phyloP scores from a whole-genome alignment of 2,888 invertebrate species.

The Hypomecis atomaria region DNA sequence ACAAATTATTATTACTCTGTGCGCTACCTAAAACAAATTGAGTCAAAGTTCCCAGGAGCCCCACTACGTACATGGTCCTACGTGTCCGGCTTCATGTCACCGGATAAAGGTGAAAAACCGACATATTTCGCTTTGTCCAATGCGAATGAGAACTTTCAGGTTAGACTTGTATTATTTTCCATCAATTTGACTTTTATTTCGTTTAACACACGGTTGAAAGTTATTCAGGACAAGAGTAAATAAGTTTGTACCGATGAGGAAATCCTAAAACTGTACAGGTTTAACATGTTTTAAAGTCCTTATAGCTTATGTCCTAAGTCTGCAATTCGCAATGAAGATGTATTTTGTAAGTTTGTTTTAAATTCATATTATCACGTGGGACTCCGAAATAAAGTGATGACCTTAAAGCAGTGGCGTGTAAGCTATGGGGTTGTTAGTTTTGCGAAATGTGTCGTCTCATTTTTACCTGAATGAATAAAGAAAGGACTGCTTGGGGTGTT shows the following conservation, averaged over 20 bases:
- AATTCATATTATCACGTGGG: conserved; percentile 62
- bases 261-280: conserved; percentile 23
- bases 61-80: background rate
- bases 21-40: conserved; percentile 29
- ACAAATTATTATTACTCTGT: no score
- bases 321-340: conserved; percentile 19
- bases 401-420: conserved; percentile 62
- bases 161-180: conserved; percentile 36
- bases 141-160: conserved; percentile 70
- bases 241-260: conserved; percentile 23
- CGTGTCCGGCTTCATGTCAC: conserved; percentile 40
- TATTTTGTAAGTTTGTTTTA: conserved; percentile 29
- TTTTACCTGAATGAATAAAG: background rate
- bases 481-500: no score
- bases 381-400: conserved; percentile 67
- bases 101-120: conserved; percentile 66
- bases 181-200: conserved; percentile 37
- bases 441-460: conserved; percentile 21
- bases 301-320: conserved; percentile 3
- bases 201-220: conserved; percentile 31
- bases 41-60: conserved; percentile 17
- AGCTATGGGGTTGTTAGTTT: conserved; percentile 61
- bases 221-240: conserved; percentile 16
- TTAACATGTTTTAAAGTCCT: conserved; percentile 19
- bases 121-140: conserved; percentile 70